These are phyloP conservation scores for Pycnonotus jocosus DNA, from an alignment of 2,113 vertebrate genomes.

Conservation along the genomic window DNA sequence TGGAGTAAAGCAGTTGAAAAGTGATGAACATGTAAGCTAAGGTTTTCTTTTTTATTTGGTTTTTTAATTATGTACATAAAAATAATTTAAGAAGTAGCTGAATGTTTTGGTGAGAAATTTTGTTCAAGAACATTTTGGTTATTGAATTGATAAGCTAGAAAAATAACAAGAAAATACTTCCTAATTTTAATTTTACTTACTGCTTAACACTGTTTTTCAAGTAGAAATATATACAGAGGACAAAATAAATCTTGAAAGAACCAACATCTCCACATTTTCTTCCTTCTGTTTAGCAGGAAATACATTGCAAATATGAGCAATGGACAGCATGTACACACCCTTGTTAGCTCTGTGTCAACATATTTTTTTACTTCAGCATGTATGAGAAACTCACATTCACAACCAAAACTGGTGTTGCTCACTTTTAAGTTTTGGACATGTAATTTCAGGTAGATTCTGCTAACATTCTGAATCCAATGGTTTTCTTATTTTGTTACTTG, in stretches of 20 bases:
- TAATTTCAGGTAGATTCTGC: neutral
- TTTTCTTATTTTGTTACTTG: neutral
- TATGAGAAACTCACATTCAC: neutral
- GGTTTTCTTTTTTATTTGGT: neutral
- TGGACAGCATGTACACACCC: neutral
- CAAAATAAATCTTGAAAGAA: neutral
- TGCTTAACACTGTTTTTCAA: neutral
- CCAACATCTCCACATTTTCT: neutral
- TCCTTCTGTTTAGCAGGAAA: neutral
- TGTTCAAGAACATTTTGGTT: neutral
- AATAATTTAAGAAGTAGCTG: neutral
- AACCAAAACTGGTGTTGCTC: neutral
- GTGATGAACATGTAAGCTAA: constrained; percentile 77
- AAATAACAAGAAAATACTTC: neutral
- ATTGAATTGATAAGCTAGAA: neutral
- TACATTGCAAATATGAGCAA: rapidly evolving
- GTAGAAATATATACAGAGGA: neutral
- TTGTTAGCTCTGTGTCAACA: neutral
- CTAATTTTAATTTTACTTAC: neutral
- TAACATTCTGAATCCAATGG: neutral
- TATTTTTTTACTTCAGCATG: neutral
- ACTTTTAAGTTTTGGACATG: neutral
- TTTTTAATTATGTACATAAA: neutral
- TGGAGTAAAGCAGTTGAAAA: constrained; percentile 77
- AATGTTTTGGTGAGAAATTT: neutral